Conservation (phyloP, 2,113 vertebrate genomes). For the Trichechus manatus region DNA sequence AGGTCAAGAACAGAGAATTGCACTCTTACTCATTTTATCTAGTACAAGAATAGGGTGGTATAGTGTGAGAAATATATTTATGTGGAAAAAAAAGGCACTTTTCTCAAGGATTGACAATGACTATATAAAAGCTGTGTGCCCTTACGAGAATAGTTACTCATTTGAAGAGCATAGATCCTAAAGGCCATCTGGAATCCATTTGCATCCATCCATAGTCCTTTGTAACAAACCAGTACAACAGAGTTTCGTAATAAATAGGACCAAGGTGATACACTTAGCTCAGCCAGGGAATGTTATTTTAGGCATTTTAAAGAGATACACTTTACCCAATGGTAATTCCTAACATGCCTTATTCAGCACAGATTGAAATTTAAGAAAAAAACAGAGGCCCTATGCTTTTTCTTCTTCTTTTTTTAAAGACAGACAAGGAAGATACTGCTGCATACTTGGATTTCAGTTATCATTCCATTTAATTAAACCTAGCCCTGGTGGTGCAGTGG, state of each 20-base stretch:
- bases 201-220: background rate
- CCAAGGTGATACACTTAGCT: background rate
- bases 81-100: background rate
- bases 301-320: background rate
- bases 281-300: background rate
- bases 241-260: background rate
- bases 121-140: background rate
- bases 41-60: background rate
- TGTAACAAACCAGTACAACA: background rate
- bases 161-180: background rate
- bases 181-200: background rate
- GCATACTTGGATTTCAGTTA: background rate
- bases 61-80: slow-evolving; percentile 3
- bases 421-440: background rate
- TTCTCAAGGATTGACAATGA: background rate
- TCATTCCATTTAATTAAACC: background rate
- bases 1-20: slow-evolving; percentile 62
- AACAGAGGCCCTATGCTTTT: background rate
- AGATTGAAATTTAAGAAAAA: background rate
- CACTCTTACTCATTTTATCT: background rate
- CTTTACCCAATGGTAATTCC: background rate
- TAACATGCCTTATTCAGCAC: background rate
- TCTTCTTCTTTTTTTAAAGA: background rate
- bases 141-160: background rate
- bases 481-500: no score